Conservation (phyloP, 2,888 invertebrate species). For the Busseola fusca region DNA sequence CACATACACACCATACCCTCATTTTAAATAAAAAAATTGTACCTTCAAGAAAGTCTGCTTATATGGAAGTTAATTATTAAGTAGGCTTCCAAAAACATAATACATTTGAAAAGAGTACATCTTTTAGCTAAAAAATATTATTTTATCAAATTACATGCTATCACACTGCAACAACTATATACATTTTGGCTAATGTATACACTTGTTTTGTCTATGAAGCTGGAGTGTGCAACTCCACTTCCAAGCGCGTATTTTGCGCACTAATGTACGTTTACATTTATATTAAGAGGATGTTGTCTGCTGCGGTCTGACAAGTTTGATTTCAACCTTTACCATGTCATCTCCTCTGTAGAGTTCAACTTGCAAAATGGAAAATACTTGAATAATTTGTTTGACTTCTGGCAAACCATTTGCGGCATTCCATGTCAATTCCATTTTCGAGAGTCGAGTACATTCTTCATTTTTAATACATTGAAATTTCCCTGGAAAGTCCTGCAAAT, state of each 20-base stretch:
- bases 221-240: neutral
- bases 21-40: constrained; percentile 30
- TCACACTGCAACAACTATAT: constrained; percentile 32
- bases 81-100: constrained; percentile 22
- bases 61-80: constrained; percentile 27
- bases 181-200: constrained; percentile 17
- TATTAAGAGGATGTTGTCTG: constrained; percentile 23
- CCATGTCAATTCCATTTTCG: constrained; percentile 84
- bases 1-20: constrained; percentile 41
- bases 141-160: constrained; percentile 36
- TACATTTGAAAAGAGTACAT: constrained; percentile 28
- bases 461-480: constrained; percentile 79
- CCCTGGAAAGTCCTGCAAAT: constrained; percentile 84
- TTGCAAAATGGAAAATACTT: constrained; percentile 81
- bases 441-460: constrained; percentile 76
- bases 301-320: constrained; percentile 77
- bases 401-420: constrained; percentile 68
- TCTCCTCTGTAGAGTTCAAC: constrained; percentile 82
- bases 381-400: constrained; percentile 76
- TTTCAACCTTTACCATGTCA: constrained; percentile 82
- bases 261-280: constrained; percentile 1
- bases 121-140: constrained; percentile 36
- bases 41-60: constrained; percentile 10
- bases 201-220: neutral
- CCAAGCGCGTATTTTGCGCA: neutral